A percentile compares a stretch with the other conserved stretches of the same genome.
phyloP scores from a whole-genome alignment of 1,140 invertebrate genomes.

The Delia radicum region DNA sequence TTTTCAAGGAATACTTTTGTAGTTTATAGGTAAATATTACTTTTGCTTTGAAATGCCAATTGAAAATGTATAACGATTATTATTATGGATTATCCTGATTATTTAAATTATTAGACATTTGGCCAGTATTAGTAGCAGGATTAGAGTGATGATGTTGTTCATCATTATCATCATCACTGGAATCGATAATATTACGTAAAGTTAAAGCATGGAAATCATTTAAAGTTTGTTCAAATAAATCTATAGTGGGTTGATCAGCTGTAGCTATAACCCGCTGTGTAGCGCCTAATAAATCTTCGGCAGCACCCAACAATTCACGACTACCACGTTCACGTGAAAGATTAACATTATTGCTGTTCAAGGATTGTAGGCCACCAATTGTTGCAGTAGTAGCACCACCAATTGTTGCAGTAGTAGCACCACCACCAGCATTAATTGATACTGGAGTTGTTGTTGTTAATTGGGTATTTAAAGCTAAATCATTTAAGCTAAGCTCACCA shows the following conservation, averaged over 20 bases:
- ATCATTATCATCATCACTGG: constrained; percentile 39
- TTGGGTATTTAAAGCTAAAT: neutral
- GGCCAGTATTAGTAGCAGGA: neutral
- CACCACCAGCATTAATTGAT: neutral
- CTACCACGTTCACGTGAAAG: constrained; percentile 29
- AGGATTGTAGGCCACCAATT: too few relatives aligned
- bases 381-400: neutral
- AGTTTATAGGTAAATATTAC: neutral
- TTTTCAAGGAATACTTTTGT: neutral
- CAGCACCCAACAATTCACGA: constrained; percentile 43
- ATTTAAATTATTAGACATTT: neutral
- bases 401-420: neutral
- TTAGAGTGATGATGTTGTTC: neutral
- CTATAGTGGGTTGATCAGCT: constrained; percentile 48
- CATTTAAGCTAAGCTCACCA: constrained; percentile 11
- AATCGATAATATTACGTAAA: constrained; percentile 45
- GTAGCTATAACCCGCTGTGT: constrained; percentile 45
- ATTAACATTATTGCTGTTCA: neutral
- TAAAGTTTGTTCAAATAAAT: constrained; percentile 53
- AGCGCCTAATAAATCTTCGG: constrained; percentile 46
- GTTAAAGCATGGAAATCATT: constrained; percentile 53
- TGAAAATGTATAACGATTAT: too few relatives aligned
- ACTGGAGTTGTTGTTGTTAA: neutral
- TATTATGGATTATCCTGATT: neutral
- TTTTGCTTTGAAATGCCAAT: neutral